Conservation (phyloP, 2,797 vertebrate genomes). For the Nannoperca obscura region DNA sequence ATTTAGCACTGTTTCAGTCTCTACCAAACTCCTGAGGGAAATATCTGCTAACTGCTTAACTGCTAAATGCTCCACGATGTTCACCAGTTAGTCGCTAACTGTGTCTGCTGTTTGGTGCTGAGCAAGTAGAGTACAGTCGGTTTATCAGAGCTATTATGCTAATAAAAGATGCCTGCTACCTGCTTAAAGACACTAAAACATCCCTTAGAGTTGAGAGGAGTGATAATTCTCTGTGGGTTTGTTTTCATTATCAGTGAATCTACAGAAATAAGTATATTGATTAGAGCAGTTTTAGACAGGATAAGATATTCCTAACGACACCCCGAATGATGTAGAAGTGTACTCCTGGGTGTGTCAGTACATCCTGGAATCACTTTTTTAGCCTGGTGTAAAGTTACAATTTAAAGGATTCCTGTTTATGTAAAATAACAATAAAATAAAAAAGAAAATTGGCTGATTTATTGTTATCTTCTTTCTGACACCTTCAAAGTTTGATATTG, state of each 20-base stretch:
- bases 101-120: too few relatives aligned
- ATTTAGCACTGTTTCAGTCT: background rate
- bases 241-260: too few relatives aligned
- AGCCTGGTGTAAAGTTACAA: too few relatives aligned
- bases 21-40: background rate
- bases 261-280: background rate
- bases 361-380: background rate
- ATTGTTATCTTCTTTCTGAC: too few relatives aligned
- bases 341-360: background rate
- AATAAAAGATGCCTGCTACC: too few relatives aligned
- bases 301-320: background rate
- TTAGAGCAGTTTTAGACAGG: constrained; percentile 6
- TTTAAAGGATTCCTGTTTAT: too few relatives aligned
- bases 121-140: background rate
- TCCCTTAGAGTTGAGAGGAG: too few relatives aligned
- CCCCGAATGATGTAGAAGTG: background rate
- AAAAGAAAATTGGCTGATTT: background rate
- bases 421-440: background rate
- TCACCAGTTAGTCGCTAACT: too few relatives aligned
- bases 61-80: too few relatives aligned
- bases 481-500: background rate
- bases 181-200: too few relatives aligned
- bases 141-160: background rate
- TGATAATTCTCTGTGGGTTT: too few relatives aligned
- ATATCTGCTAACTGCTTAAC: too few relatives aligned